Base-by-base conservation (phyloP, 1,140 invertebrate species). In the Drosophila orosa region DNA sequence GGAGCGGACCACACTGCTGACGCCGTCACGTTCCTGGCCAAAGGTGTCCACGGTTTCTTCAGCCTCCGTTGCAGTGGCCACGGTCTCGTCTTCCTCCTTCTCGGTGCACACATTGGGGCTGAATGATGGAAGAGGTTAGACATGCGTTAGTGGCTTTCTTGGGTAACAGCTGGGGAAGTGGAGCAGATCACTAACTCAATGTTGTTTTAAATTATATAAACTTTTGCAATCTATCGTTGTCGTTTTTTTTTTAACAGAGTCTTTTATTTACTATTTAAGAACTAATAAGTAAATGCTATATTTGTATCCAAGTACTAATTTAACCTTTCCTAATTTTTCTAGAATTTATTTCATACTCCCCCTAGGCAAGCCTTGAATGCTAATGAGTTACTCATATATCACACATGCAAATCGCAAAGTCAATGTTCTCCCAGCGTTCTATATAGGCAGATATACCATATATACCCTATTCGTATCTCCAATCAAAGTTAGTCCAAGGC, bases 31-130 rank as follows among this genome's bases (percentile, higher is more conserved):
- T 84, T 90, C 90, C 65, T 75, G 72, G 54, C 90, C 90, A 48
- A 92, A 92, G 71, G 90, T 85, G 90, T 92, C 74, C 72, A 90
- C 73, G 6, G 71, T 77, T 45, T 86, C 82, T 39, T 80, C 76
- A 44, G 42, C 63, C 17, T 92, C 92, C 25, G 80, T 80, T 45
- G 87, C 81, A 22, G 58, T 56, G 54, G 48, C 54, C 37, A 75
- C 56, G 33, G 59, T 79, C 44, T 85, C 86, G 58, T 56, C 78
- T 72, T 91, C 90, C 61, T 80, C 78, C 44, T 91, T 91, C 25
- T 91, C 86, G 48, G 86, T 91, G 59, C 90, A 91, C 19, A 91
- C 90, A 62, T 91, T 91, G 52, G 90, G 90, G 29, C 90, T 91
- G 31, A 22, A 29, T 24, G 22, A 10, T 45, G 22, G 7, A 35